phyloP scores from a whole-genome alignment of 2,888 invertebrate genomes.

The Zele albiditarsus region DNA sequence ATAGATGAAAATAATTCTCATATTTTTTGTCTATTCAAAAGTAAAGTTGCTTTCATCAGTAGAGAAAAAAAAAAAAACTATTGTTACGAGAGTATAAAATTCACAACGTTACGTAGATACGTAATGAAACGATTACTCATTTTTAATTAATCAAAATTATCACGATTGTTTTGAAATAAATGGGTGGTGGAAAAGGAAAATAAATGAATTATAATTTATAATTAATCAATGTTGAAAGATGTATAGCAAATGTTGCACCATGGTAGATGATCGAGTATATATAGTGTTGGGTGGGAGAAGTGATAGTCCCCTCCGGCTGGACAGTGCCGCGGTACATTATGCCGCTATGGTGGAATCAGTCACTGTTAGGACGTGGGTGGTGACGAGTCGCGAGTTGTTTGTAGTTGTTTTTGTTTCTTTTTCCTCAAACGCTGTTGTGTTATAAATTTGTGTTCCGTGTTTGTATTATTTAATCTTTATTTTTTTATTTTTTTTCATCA shows the following conservation, averaged over 20 bases:
- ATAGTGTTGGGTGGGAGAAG: conserved; percentile 68
- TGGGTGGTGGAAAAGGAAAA: not conserved
- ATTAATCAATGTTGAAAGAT: conserved; percentile 7
- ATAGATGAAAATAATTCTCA: not conserved
- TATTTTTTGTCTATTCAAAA: not conserved
- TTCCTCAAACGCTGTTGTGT: conserved; percentile 19
- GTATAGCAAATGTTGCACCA: conserved; percentile 52
- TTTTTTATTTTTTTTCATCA: not conserved
- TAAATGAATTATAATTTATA: not conserved
- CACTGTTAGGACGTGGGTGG: conserved; percentile 71
- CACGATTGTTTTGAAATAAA: not conserved
- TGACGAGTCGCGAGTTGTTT: conserved; percentile 62
- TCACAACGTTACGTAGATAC: too few relatives aligned
- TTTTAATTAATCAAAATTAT: not conserved
- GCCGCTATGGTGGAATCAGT: conserved; percentile 68
- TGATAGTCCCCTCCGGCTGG: conserved; percentile 68
- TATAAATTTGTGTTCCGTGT: not conserved
- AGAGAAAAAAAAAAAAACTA: not conserved
- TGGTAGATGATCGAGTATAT: conserved; percentile 60
- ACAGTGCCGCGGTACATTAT: conserved; percentile 66
- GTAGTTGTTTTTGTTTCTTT: conserved; percentile 20
- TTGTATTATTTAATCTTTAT: not conserved
- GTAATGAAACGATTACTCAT: not conserved
- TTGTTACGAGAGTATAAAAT: too few relatives aligned
- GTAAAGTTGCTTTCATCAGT: not conserved